A percentile compares a stretch with the other conserved stretches of the same genome.
phyloP scores from a whole-genome alignment of 1,140 invertebrate species.

The Pseudomyrmex pallidus region DNA sequence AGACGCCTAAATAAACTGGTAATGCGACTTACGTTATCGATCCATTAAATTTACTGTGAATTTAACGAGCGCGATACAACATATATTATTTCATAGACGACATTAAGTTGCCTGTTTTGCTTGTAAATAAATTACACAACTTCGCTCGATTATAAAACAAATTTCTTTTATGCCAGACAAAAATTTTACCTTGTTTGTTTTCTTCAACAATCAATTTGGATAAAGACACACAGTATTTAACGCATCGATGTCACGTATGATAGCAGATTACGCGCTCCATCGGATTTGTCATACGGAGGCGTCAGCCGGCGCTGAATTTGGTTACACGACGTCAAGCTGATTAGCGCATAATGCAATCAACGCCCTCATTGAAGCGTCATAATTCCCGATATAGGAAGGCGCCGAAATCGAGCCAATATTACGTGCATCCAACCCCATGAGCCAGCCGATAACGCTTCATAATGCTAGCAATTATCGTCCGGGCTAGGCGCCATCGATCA shows the following conservation, averaged over 20 bases:
- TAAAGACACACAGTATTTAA: neutral
- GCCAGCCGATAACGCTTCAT: constrained; percentile 70
- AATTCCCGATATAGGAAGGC: constrained; percentile 67
- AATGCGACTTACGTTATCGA: constrained; percentile 3
- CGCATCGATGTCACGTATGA: neutral
- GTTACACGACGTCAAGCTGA: constrained; percentile 56
- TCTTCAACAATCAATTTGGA: neutral
- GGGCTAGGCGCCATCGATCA: constrained; percentile 71
- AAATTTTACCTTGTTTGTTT: neutral
- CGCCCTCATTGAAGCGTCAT: constrained; percentile 75
- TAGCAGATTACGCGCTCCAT: constrained; percentile 4
- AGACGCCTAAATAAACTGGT: constrained; percentile 12
- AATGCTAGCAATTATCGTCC: constrained; percentile 74
- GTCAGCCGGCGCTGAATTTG: constrained; percentile 44
- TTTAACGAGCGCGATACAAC: neutral
- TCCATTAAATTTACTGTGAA: constrained; percentile 18
- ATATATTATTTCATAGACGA: constrained; percentile 11
- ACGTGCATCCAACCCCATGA: constrained; percentile 55
- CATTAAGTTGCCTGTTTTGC: neutral
- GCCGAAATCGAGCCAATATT: constrained; percentile 68
- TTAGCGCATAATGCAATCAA: constrained; percentile 59
- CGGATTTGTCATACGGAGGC: constrained; percentile 42
- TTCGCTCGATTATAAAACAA: neutral
- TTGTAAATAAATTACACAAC: too few relatives aligned
- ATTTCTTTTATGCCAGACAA: neutral